phyloP scores from a whole-genome alignment of 92 coral and sea anemone species.

The Palythoa grandis region DNA sequence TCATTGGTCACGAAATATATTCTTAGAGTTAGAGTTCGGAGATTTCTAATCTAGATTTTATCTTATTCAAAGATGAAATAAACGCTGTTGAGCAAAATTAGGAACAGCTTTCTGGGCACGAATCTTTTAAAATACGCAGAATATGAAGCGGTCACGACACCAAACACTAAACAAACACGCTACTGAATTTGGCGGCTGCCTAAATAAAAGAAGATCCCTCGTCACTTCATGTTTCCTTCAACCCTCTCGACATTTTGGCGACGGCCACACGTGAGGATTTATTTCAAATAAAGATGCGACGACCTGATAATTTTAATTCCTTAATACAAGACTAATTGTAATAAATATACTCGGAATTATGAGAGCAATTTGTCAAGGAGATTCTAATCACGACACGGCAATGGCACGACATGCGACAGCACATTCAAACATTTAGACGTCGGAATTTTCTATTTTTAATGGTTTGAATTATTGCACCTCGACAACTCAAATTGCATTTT shows the following conservation, averaged over 20 bases:
- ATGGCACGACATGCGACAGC: neutral
- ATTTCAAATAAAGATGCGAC: slow-evolving; percentile 72
- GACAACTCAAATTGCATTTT: neutral
- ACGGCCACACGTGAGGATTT: slow-evolving; percentile 46
- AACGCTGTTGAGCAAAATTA: slow-evolving; percentile 10
- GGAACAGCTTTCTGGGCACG: slow-evolving; percentile 21
- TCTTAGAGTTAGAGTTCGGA: neutral
- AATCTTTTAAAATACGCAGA: neutral
- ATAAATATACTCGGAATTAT: slow-evolving; percentile 23
- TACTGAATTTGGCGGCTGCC: slow-evolving; percentile 17
- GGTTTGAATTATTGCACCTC: neutral
- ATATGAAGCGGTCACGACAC: neutral
- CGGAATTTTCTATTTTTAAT: neutral
- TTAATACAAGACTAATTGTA: slow-evolving; percentile 50
- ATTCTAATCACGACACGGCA: slow-evolving; percentile 22
- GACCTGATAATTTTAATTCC: slow-evolving; percentile 59
- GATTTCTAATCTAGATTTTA: neutral
- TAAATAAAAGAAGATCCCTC: slow-evolving; percentile 16
- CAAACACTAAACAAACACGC: slow-evolving; percentile 14
- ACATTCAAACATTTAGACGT: neutral
- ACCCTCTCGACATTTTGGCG: slow-evolving; percentile 34
- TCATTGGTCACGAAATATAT: neutral
- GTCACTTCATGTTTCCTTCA: slow-evolving; percentile 18
- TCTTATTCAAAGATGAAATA: neutral
- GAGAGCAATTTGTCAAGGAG: slow-evolving; percentile 38